A percentile compares a stretch with the other conserved stretches of the same genome.
These are phyloP conservation scores for Sitobion miscanthi DNA, from an alignment of 1,140 invertebrate species.

Conservation along the genomic window DNA sequence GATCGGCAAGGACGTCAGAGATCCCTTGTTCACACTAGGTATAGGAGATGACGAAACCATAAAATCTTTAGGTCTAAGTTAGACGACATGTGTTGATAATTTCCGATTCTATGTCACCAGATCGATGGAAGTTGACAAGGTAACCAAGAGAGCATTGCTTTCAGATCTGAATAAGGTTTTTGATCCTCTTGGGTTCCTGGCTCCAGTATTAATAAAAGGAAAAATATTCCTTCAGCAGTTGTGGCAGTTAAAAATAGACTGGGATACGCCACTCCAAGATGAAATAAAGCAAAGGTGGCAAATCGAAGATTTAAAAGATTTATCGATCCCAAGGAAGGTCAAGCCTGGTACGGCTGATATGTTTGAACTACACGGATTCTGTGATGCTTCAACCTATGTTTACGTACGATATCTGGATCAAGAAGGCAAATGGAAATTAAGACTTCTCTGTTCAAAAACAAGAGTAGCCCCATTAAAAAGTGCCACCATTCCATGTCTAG, in stretches of 20 bases:
- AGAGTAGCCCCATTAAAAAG: slow-evolving; percentile 64
- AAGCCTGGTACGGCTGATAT: neutral
- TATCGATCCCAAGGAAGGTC: slow-evolving; percentile 58
- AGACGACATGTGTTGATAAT: neutral
- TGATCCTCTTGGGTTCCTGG: neutral
- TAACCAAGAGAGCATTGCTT: neutral
- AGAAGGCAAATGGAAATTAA: slow-evolving; percentile 59
- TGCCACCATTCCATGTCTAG: slow-evolving; percentile 60
- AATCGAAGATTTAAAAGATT: slow-evolving; percentile 57
- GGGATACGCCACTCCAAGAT: too few species aligned
- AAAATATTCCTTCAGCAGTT: neutral
- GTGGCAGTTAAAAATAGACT: neutral
- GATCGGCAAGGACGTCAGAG: neutral
- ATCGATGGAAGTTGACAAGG: neutral
- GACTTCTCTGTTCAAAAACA: slow-evolving; percentile 36
- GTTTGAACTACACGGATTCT: slow-evolving; percentile 60
- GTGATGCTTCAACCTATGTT: slow-evolving; percentile 60
- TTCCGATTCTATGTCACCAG: too few species aligned
- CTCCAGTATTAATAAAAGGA: neutral
- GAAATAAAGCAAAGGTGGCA: slow-evolving; percentile 58
- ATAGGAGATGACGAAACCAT: neutral
- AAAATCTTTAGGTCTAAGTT: neutral
- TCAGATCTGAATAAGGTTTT: neutral
- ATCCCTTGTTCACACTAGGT: neutral
- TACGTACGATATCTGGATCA: slow-evolving; percentile 57